These are phyloP conservation scores for Serranus cabrilla DNA, from an alignment of 2,797 vertebrate species.

Conservation along the genomic window DNA sequence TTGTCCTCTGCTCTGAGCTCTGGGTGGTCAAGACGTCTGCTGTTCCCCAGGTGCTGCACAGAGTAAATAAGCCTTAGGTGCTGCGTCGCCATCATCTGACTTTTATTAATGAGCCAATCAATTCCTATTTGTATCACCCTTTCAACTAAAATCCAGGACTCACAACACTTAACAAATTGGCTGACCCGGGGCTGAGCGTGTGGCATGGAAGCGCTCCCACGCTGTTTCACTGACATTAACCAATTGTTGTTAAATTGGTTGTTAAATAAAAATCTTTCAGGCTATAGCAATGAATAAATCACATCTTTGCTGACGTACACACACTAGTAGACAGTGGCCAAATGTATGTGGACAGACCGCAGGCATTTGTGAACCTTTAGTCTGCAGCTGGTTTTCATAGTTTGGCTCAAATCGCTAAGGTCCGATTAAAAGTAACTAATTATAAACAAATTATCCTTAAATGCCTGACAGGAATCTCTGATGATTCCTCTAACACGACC, in stretches of 20 bases:
- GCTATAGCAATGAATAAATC: conserved; percentile 37
- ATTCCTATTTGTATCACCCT: conserved; percentile 69
- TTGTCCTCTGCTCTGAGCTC: conserved; percentile 35
- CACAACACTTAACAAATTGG: conserved; percentile 75
- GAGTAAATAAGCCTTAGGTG: conserved; percentile 60
- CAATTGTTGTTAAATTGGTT: conserved; percentile 52
- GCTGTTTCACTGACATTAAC: conserved; percentile 32
- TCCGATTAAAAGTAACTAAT: neutral
- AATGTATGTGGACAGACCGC: neutral
- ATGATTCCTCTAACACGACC: no score
- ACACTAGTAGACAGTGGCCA: neutral
- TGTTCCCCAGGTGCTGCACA: conserved; percentile 40
- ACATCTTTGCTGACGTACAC: conserved; percentile 17
- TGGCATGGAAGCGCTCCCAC: conserved; percentile 17
- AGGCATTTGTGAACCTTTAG: neutral
- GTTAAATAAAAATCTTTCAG: conserved; percentile 60
- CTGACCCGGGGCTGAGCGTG: conserved; percentile 46
- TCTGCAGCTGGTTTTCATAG: neutral
- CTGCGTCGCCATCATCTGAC: conserved; percentile 58
- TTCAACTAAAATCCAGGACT: conserved; percentile 54
- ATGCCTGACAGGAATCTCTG: no score
- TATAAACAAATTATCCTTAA: no score
- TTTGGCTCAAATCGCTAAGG: neutral
- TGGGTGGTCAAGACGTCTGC: conserved; percentile 27
- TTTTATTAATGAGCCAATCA: conserved; percentile 77